Conservation (phyloP, 2,888 invertebrate genomes). For the Drosophila imparisetae region DNA sequence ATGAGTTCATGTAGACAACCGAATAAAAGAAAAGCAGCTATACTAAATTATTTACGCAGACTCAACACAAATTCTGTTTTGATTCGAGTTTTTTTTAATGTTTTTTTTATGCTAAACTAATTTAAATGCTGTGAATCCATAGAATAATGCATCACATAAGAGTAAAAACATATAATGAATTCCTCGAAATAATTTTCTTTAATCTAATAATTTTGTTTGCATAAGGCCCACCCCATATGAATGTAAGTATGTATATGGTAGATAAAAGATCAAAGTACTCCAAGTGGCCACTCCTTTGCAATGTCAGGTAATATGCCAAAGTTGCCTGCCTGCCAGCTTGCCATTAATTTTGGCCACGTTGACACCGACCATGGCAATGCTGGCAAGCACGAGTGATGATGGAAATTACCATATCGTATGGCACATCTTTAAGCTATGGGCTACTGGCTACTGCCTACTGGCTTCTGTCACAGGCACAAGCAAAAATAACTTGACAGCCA, state of each 20-base stretch:
- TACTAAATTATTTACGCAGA: too few relatives aligned
- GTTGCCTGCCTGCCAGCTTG: constrained; percentile 25
- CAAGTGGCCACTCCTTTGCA: constrained; percentile 9
- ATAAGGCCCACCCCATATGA: not conserved
- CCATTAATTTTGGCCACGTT: constrained; percentile 40
- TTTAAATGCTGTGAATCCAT: not conserved
- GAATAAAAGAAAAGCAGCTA: not conserved
- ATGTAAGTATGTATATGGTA: not conserved
- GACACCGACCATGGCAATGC: constrained; percentile 27
- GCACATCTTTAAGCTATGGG: constrained; percentile 31
- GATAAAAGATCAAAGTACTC: constrained; percentile 12
- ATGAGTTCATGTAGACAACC: not conserved
- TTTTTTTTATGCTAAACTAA: not conserved
- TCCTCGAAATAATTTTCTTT: not conserved
- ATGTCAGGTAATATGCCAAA: constrained; percentile 32
- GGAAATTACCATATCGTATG: constrained; percentile 59
- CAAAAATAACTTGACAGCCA: constrained; percentile 35
- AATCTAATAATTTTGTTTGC: constrained; percentile 34
- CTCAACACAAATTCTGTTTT: not conserved
- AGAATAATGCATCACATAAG: not conserved
- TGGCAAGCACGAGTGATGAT: constrained; percentile 58
- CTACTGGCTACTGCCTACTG: constrained; percentile 12
- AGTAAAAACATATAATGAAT: constrained; percentile 12
- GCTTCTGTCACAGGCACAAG: constrained; percentile 20
- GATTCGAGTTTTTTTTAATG: not conserved